Conservation (phyloP, 64 coral and sea anemone genomes). For the Platygyra sinensis region DNA sequence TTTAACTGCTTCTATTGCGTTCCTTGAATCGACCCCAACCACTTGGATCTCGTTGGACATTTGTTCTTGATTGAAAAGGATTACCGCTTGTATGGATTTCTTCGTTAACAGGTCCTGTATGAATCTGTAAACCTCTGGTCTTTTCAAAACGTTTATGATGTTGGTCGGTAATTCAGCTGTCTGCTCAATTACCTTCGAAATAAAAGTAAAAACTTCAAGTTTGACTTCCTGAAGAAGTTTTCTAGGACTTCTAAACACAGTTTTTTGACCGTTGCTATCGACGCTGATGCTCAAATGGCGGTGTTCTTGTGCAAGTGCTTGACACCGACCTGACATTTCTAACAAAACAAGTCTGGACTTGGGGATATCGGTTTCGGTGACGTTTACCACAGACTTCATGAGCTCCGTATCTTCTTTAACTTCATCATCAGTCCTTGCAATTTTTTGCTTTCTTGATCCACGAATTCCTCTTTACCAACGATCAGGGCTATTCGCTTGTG, state of each 20-base stretch:
- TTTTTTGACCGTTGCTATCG: not conserved
- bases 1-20: constrained; percentile 13
- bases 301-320: not conserved
- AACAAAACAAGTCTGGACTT: not conserved
- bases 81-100: not conserved
- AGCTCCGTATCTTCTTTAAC: not conserved
- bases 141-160: not conserved
- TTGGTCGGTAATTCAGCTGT: not conserved
- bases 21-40: constrained; percentile 25
- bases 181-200: not conserved
- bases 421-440: not conserved
- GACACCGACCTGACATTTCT: not conserved
- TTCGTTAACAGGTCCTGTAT: not conserved
- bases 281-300: not conserved
- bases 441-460: not conserved
- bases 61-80: constrained; percentile 25
- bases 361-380: not conserved
- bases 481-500: not conserved
- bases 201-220: not conserved
- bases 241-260: not conserved
- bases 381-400: constrained; percentile 4
- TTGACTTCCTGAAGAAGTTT: constrained; percentile 1
- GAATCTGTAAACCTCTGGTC: not conserved
- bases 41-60: constrained; percentile 37
- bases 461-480: not conserved